Evolutionary conservation across 2,888 invertebrate species (phyloP), one percentile per base, ranked within the genome.

Genomic region (Gastrophysa polygoni): DNA sequence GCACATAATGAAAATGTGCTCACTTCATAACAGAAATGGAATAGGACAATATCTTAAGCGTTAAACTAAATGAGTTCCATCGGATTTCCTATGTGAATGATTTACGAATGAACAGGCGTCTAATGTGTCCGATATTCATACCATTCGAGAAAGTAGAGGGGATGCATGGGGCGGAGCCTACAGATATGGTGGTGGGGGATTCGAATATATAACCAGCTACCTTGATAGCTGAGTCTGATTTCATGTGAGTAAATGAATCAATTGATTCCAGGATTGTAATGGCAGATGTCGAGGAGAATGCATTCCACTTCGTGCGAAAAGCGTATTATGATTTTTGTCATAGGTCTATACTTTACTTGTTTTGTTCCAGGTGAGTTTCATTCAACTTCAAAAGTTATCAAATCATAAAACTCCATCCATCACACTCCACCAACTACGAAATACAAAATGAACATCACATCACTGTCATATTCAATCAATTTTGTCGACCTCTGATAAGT

Each of bases 291-390:
- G 83, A 77, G 85, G 85, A 80, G 85, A 85, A 82, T 85, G 85
- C 82, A 85, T 85, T 81, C 86, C 86, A 78, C 83, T 86, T 76
- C 85, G 84, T 79, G 83, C 83, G 80, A 85, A 84, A 83, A 85
- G 84, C 81, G 82, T 84, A 79, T 85, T 83, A 77, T 81, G 73
- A 71, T 78, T 43, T 54, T 38, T 72, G 72, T 72, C 70, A 71
- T 73, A 64, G 68, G 66, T 62, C 68, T 38, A 38, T 38, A 4
- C 38, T 70, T 71, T 70, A 69, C 62, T 71, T 58, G 58, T 66
- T 70, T 67, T 63, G 68, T 49, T 48, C 63, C 75, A 75, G 76
- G 76, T 76, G 76, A 76, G 75, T 76, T 46, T 57, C n/a, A n/a
- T n/a, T n/a, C n/a, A n/a, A n/a, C n/a, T n/a, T n/a, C n/a, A n/a